A percentile compares a stretch with the other conserved stretches of the same genome.
Evolutionary conservation across 2,113 vertebrate genomes (phyloP).

Genomic region (Rutilus rutilus): DNA sequence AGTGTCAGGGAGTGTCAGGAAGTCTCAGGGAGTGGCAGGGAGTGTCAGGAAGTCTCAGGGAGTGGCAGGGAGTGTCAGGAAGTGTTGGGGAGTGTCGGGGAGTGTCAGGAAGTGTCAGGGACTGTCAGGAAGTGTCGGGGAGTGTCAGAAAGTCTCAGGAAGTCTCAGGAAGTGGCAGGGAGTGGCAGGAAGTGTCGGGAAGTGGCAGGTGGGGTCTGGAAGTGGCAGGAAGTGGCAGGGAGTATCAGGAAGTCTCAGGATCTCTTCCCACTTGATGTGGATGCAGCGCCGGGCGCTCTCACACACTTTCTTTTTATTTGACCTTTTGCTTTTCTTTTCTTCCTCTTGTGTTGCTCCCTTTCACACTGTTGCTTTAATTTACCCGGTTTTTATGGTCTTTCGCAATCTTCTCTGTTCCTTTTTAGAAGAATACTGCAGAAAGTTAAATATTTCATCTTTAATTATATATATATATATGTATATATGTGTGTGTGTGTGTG

Average conservation of each 20-base stretch:
- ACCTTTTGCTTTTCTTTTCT: neutral
- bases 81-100: rapidly evolving
- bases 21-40: rapidly evolving
- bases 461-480: too few relatives aligned
- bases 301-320: constrained; percentile 45
- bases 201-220: too few relatives aligned
- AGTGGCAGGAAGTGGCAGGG: too few relatives aligned
- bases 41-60: too few relatives aligned
- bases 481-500: too few relatives aligned
- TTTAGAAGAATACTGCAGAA: neutral
- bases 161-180: too few relatives aligned
- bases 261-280: neutral
- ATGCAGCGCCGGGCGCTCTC: constrained; percentile 28
- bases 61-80: too few relatives aligned
- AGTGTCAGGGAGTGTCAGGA: too few relatives aligned
- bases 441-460: neutral
- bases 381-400: too few relatives aligned
- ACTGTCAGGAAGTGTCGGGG: too few relatives aligned
- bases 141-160: rapidly evolving
- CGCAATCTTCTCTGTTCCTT: neutral
- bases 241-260: neutral
- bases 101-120: too few relatives aligned
- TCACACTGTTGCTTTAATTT: neutral
- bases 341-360: neutral
- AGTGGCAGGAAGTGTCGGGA: too few relatives aligned